These are phyloP conservation scores for Rhipidura dahli DNA, from an alignment of 2,113 vertebrate genomes.

Conservation along the genomic window DNA sequence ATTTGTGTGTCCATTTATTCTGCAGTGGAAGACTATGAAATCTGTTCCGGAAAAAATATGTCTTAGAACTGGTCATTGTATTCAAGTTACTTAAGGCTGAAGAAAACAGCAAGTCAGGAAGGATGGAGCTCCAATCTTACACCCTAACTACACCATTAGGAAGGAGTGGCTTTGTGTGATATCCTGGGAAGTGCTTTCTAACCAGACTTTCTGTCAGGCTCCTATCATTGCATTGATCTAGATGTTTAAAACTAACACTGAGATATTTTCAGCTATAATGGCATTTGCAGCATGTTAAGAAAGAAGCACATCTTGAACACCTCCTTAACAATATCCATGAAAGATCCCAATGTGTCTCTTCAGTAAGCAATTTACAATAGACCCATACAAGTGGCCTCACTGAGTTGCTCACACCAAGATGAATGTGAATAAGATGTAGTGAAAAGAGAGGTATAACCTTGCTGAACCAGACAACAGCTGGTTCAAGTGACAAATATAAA, in stretches of 20 bases:
- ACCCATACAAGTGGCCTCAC: not conserved
- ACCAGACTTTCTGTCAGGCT: not conserved
- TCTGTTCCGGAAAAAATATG: not conserved
- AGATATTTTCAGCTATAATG: not conserved
- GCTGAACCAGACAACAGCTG: not conserved
- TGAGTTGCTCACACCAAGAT: not conserved
- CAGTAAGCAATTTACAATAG: not conserved
- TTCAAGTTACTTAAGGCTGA: not conserved
- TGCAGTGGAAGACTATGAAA: not conserved
- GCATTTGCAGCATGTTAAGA: not conserved
- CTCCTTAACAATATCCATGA: not conserved
- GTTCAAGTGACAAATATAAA: not conserved
- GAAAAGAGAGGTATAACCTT: not conserved
- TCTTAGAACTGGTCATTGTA: not conserved
- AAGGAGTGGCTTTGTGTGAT: not conserved
- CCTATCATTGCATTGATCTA: not conserved
- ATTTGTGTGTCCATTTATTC: not conserved
- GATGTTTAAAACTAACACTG: not conserved
- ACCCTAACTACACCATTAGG: not conserved
- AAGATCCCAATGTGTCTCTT: not conserved
- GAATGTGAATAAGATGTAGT: not conserved
- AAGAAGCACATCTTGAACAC: not conserved
- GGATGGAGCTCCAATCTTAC: not conserved
- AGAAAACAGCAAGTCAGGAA: not conserved
- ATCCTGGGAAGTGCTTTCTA: not conserved